Evolutionary conservation across 2,888 invertebrate species (phyloP).

Genomic region (Sinopyrophorus schimmeli): DNA sequence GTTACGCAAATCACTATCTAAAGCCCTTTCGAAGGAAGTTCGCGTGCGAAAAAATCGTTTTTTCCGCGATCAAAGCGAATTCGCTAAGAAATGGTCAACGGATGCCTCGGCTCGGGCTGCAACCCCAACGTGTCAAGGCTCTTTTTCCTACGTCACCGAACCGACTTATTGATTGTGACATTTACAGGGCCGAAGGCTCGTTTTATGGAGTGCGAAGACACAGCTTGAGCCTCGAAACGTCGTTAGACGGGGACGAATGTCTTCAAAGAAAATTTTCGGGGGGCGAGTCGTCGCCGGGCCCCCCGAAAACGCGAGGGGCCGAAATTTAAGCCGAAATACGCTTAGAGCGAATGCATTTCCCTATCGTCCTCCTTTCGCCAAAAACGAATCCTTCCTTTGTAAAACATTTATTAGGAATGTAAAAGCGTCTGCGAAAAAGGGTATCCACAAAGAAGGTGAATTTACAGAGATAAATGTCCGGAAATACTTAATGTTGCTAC

Average conservation of each 20-base stretch:
- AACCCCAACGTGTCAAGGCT: slow-evolving; percentile 22
- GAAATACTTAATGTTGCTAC: slow-evolving; percentile 32
- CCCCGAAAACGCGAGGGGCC: slow-evolving; percentile 5
- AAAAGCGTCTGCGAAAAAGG: slow-evolving; percentile 26
- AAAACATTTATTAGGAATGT: slow-evolving; percentile 27
- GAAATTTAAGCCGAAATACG: background rate
- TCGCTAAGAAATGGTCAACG: background rate
- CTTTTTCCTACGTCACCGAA: slow-evolving; percentile 20
- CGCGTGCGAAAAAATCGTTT: too few relatives aligned
- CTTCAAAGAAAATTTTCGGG: too few relatives aligned
- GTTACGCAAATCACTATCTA: slow-evolving; percentile 5
- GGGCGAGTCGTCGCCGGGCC: slow-evolving; percentile 13
- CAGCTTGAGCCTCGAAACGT: slow-evolving; percentile 7
- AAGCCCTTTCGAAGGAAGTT: background rate
- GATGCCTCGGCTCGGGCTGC: slow-evolving; percentile 2
- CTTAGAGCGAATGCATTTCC: background rate
- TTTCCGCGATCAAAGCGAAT: background rate
- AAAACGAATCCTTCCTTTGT: slow-evolving; percentile 21
- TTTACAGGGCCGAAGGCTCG: slow-evolving; percentile 16
- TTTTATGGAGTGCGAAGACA: slow-evolving; percentile 12
- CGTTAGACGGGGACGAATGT: too few relatives aligned
- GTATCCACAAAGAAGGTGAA: slow-evolving; percentile 30
- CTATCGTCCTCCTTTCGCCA: background rate
- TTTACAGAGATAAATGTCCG: slow-evolving; percentile 32
- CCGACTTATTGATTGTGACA: slow-evolving; percentile 22